These are phyloP conservation scores for Gnatocerus cornutus DNA, from an alignment of 2,888 invertebrate species.

Conservation along the genomic window DNA sequence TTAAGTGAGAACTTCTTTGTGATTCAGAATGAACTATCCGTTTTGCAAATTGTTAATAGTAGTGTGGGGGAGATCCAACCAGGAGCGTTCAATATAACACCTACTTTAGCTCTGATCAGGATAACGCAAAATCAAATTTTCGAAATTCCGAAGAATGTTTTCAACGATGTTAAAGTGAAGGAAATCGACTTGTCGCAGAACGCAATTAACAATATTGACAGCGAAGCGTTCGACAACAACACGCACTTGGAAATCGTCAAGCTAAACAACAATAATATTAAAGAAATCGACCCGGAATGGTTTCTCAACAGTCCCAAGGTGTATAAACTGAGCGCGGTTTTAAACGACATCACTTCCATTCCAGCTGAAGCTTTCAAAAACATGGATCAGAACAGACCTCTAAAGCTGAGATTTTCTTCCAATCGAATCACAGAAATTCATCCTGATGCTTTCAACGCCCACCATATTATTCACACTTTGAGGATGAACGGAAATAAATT, in stretches of 20 bases:
- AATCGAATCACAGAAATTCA: constrained; percentile 61
- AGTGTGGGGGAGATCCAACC: constrained; percentile 58
- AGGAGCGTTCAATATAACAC: constrained; percentile 61
- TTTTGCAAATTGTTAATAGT: constrained; percentile 59
- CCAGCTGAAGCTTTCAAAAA: constrained; percentile 60
- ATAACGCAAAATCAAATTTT: constrained; percentile 60
- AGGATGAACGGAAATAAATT: constrained; percentile 62
- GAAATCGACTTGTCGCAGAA: constrained; percentile 63
- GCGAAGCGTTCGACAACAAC: constrained; percentile 62
- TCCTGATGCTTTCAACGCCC: constrained; percentile 56
- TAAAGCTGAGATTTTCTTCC: constrained; percentile 61
- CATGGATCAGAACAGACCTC: constrained; percentile 55
- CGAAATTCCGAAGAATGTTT: constrained; percentile 59
- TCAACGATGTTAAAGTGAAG: constrained; percentile 60
- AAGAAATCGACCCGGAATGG: constrained; percentile 60
- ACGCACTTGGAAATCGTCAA: constrained; percentile 62
- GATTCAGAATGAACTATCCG: constrained; percentile 57
- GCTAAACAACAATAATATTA: constrained; percentile 60
- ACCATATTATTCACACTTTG: constrained; percentile 55
- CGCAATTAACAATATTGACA: constrained; percentile 58
- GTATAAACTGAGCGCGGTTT: constrained; percentile 61
- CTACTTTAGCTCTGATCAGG: constrained; percentile 60
- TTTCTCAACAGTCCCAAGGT: constrained; percentile 61
- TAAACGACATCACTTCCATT: constrained; percentile 59
- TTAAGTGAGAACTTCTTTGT: constrained; percentile 54